Base-by-base conservation (phyloP, 2,888 invertebrate species). In the Stenodema calcarata region DNA sequence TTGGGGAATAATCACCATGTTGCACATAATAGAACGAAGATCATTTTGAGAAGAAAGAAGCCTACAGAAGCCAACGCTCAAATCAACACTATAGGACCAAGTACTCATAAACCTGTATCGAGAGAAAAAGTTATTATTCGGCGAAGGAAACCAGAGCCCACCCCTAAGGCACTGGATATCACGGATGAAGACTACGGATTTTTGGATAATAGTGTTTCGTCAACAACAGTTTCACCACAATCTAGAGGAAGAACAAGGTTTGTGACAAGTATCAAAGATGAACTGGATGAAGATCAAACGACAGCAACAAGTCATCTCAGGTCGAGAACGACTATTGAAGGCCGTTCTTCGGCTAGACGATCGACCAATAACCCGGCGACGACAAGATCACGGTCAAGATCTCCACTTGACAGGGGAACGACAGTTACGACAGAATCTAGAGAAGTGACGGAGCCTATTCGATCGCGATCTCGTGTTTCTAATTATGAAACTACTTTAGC, bases 41-140 rank as follows among this genome's bases (percentile, higher is more conserved):
- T 88, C 11, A 85, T 88, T 76, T 62, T 88, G 16, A 62, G 88
- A 16, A 87, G 88, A 44, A 86, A 78, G 70, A 88, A 87, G 54
- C 84, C 88, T 6, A 54, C 78, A 12, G 73, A 83, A 9, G 30
- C 27, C 3, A 30, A 54, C n/a, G 41, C 35, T 11, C 14, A n/a
- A 16, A 54, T 78, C 4, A 75, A 47, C 84, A 30, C 18, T 62
- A 75, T 35, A 7, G 30, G n/a, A 41, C 23, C 47, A 0, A 84
- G 73, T 18, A 84, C 84, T 30, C 84, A 70, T 30, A 84, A 41
- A 75, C 47, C 73, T 1, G 78, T 44, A 14, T 14, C 30, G 27
- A 30, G 82, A 41, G 82, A 82, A 42, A 82, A 73, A 54, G 23
- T 86, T 70, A 42, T 88, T 6, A 42, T 88, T 7, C 35, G 81